Base-by-base conservation (phyloP, 2,888 invertebrate species). In the Platycnemis pennipes region DNA sequence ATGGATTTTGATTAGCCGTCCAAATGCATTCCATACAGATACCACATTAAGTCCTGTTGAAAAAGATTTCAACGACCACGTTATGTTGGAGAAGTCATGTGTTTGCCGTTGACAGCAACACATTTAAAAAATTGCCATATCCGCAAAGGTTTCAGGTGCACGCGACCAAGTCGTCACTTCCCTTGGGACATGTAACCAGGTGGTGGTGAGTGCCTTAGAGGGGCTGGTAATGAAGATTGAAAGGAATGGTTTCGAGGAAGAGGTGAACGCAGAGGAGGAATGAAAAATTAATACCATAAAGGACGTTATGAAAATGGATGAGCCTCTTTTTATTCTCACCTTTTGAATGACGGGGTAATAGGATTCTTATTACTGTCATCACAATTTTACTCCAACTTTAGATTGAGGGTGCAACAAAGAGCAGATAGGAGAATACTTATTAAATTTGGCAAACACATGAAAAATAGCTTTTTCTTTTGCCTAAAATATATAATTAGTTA, bases 261-360 rank as follows among this genome's bases (percentile, higher is more conserved):
- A 16, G 46, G 0, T 26, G 26, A 7, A 44, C 5, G n/a, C 7
- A 46, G 26, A 56, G 26, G 56, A 56, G 26, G 56, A 77, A 13
- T 77, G 63, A 77, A 31, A 77, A 77, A 77, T 37, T 31, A 77
- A 37, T 77, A 11, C 31, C 37, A 37, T 31, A 56, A 37, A 56
- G 56, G 89, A 26, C 42, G 42, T 89, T 89, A 89, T 89, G 56
- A 42, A 89, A 89, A 63, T 44, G 56, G 89, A 89, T 89, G 53
- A 56, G 42, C 19, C 89, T 16, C 22, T 37, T n/a, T 31, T 77
- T 37, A 37, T 77, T 77, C 77, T 42, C 42, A 37, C 46, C 26
- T 88, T n/a, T 22, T 45, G 26, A 44, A 22, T 26, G 88, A 37
- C 0, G 11, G 53, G 19, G 89, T 19, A 77, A 22, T 37, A 22